Conservation (phyloP, 1,140 invertebrate species). For the Periplaneta americana region DNA sequence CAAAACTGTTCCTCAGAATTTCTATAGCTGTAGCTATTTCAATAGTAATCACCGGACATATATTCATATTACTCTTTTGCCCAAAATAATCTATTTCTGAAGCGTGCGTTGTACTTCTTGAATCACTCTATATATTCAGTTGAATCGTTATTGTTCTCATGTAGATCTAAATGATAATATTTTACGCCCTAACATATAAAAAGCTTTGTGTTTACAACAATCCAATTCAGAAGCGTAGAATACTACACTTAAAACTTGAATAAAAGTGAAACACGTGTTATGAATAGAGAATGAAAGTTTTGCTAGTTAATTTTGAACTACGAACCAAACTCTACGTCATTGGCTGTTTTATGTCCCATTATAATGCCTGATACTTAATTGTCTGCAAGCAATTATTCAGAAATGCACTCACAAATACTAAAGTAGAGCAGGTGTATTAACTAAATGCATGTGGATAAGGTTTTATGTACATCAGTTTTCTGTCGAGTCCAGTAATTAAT, state of each 20-base stretch:
- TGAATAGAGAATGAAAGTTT: background rate
- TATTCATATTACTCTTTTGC: too few species aligned
- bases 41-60: too few species aligned
- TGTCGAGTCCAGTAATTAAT: background rate
- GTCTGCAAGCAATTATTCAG: background rate
- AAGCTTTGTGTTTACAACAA: background rate
- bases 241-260: background rate
- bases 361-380: background rate
- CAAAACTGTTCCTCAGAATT: too few species aligned
- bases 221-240: background rate
- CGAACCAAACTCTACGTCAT: background rate
- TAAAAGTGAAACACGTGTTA: background rate
- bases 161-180: too few species aligned
- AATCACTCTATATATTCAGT: too few species aligned
- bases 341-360: background rate
- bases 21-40: too few species aligned
- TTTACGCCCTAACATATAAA: too few species aligned
- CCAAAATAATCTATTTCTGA: too few species aligned
- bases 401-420: background rate
- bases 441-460: background rate
- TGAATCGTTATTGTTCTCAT: too few species aligned
- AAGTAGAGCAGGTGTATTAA: background rate
- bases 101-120: too few species aligned
- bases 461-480: background rate
- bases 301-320: background rate